Evolutionary conservation across 2,888 invertebrate species (phyloP).

Genomic region (Strigamia transsilvanica): DNA sequence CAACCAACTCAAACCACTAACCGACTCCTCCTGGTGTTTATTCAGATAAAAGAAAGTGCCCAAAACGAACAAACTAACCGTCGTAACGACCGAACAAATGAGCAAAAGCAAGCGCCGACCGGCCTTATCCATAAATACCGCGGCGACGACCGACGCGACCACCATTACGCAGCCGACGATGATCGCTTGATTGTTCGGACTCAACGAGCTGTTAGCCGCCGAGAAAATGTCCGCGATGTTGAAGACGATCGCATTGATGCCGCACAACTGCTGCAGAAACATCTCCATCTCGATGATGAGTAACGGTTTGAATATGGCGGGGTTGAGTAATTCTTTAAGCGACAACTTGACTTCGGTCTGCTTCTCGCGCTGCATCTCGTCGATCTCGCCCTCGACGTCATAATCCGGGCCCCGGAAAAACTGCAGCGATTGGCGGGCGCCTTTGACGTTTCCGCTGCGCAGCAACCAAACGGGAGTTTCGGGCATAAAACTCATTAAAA

Average conservation of each 20-base stretch:
- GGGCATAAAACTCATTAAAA: constrained; percentile 83
- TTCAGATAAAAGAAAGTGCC: constrained; percentile 84
- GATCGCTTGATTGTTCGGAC: constrained; percentile 74
- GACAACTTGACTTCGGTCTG: constrained; percentile 59
- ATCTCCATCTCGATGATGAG: constrained; percentile 85
- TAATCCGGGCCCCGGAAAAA: constrained; percentile 83
- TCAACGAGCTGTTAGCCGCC: constrained; percentile 71
- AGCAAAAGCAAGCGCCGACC: constrained; percentile 81
- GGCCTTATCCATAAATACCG: constrained; percentile 79
- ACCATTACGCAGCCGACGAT: constrained; percentile 86
- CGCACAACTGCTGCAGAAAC: constrained; percentile 93
- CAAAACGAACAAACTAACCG: constrained; percentile 78
- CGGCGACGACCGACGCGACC: constrained; percentile 76
- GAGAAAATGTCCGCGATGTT: constrained; percentile 79
- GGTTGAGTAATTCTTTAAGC: constrained; percentile 72
- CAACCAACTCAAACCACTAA: constrained; percentile 71
- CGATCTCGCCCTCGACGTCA: constrained; percentile 81
- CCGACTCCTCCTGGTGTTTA: constrained; percentile 68
- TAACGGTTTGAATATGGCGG: constrained; percentile 78
- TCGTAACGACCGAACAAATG: constrained; percentile 76
- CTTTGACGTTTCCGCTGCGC: constrained; percentile 68
- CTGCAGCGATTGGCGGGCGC: constrained; percentile 78
- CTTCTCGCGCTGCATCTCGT: constrained; percentile 76
- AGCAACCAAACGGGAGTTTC: constrained; percentile 80
- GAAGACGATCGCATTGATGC: constrained; percentile 84